phyloP scores from a whole-genome alignment of 2,113 vertebrate species.

The Gobio gobio region DNA sequence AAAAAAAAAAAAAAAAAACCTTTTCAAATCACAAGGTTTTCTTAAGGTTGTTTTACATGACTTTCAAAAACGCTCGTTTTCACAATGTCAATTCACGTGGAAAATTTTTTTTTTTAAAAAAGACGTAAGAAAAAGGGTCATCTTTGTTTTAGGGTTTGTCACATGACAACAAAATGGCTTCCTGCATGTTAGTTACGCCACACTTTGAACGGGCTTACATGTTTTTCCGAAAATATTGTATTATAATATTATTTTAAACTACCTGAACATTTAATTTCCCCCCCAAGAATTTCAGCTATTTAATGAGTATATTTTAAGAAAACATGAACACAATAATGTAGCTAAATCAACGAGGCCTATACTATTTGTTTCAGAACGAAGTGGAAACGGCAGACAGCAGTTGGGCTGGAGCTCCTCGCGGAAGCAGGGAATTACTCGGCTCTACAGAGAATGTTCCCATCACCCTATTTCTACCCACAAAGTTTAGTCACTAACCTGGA shows the following conservation, averaged over 20 bases:
- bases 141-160: neutral
- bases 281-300: neutral
- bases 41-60: neutral
- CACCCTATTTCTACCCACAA: conserved; percentile 87
- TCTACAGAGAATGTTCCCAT: conserved; percentile 84
- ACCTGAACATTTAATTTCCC: neutral
- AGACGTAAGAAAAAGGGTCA: neutral
- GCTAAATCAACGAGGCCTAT: neutral
- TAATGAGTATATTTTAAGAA: neutral
- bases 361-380: conserved; percentile 80
- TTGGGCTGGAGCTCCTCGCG: conserved; percentile 87
- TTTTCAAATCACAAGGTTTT: neutral
- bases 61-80: neutral
- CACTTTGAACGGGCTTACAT: neutral
- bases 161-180: conserved; percentile 16
- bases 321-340: neutral
- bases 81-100: neutral
- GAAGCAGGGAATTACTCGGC: conserved; percentile 87
- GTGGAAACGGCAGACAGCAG: conserved; percentile 92
- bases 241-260: no score
- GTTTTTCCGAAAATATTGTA: no score
- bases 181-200: neutral
- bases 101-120: neutral
- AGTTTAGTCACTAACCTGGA: conserved; percentile 85
- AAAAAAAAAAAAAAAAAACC: no score